Evolutionary conservation across 2,888 invertebrate genomes (phyloP).

Genomic region (Eudemis profundana): DNA sequence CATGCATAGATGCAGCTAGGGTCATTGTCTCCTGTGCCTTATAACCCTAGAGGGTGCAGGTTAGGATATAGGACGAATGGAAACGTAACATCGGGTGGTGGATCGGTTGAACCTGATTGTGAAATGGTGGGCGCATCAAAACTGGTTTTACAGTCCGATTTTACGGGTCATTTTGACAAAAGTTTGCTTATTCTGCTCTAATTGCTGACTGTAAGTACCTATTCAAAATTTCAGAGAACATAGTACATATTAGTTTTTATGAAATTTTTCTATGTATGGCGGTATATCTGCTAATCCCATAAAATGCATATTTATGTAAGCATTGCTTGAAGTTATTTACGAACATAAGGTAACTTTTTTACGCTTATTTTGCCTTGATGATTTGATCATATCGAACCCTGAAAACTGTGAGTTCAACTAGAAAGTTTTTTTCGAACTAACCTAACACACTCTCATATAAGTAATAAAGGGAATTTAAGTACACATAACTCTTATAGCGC

Average conservation of each 20-base stretch:
- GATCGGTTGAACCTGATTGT: neutral
- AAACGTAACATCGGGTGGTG: neutral
- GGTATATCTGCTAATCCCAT: too few relatives aligned
- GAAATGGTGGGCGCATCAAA: neutral
- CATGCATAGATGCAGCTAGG: slow-evolving; percentile 46
- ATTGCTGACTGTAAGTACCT: too few relatives aligned
- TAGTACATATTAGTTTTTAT: too few relatives aligned
- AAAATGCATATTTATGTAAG: too few relatives aligned
- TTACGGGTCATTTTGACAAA: too few relatives aligned
- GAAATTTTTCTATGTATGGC: too few relatives aligned
- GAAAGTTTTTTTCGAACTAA: neutral
- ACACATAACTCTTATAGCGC: slow-evolving; percentile 4
- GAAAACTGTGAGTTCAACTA: neutral
- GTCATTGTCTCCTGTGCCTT: slow-evolving; percentile 48
- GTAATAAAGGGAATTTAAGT: slow-evolving; percentile 23
- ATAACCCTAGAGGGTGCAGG: slow-evolving; percentile 44
- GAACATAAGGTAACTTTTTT: too few relatives aligned
- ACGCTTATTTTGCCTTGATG: too few relatives aligned
- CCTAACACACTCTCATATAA: neutral
- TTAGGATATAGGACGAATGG: slow-evolving; percentile 1
- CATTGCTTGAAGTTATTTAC: too few relatives aligned
- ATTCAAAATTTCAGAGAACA: too few relatives aligned
- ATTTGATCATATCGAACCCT: too few relatives aligned
- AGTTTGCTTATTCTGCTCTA: too few relatives aligned
- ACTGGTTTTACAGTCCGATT: neutral